Base-by-base conservation (phyloP, 2,888 invertebrate genomes). In the Trissolcus brochymenae region DNA sequence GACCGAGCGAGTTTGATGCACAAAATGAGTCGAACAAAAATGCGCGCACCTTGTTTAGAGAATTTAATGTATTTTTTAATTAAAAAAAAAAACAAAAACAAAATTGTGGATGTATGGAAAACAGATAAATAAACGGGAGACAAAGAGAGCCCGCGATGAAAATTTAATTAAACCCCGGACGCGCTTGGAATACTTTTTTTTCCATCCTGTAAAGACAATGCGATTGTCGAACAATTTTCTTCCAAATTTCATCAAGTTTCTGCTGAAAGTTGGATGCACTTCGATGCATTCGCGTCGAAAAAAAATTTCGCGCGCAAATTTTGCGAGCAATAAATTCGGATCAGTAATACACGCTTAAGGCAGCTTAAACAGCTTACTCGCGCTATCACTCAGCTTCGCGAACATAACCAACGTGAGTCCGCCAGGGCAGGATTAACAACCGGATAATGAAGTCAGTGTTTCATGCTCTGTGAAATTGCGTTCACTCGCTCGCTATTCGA, bases 391-490 rank as follows among this genome's bases (percentile, higher is more conserved):
- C 79, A 76, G 70, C 77, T 71, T 65, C 66, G 77, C 70, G 79
- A 73, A 73, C 66, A 72, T 74, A 70, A 75, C 78, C 66, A 35
- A 59, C 64, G 72, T 56, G 65, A 70, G 73, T 64, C 64, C 50
- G 65, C 70, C 62, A 71, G 79, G 81, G 82, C 80, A 83, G 87
- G 84, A 88, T 88, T 88, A 88, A 88, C 87, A 87, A 88, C 88
- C 88, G 88, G 85, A 86, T 88, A 88, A 88, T 88, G 88, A 88
- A 88, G 88, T 87, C 88, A 86, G 87, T 87, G 88, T 87, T 88
- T 88, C 88, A 88, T 89, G 88, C 87, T 86, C 88, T 88, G 88
- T 89, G 86, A 87, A 87, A 87, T 87, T 87, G 84, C 85, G 85
- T 82, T 83, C 85, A 84, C 84, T 83, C 85, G 82, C 81, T 81